phyloP scores from a whole-genome alignment of 2,888 invertebrate genomes.

The Morpho achilles region DNA sequence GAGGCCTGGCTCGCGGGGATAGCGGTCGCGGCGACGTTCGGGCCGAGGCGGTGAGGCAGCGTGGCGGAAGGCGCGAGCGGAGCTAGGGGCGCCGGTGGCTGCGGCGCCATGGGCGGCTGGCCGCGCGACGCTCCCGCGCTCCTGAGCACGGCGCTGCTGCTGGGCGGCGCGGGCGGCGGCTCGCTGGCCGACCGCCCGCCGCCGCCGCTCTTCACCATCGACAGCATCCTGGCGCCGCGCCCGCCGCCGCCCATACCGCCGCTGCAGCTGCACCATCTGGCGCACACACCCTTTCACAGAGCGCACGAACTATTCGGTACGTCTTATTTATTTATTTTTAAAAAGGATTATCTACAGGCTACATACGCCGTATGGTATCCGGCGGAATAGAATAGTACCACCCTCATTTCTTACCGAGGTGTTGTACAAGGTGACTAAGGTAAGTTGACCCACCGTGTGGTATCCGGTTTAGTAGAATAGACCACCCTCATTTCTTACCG shows the following conservation, averaged over 20 bases:
- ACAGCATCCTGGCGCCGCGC: constrained; percentile 89
- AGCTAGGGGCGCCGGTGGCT: constrained; percentile 42
- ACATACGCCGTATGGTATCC: too few relatives aligned
- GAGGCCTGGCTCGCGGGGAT: constrained; percentile 19
- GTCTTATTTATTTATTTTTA: neutral
- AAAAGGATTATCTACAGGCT: neutral
- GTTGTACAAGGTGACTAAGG: too few relatives aligned
- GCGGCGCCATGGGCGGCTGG: constrained; percentile 58
- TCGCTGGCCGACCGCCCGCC: constrained; percentile 68
- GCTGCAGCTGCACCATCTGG: constrained; percentile 78
- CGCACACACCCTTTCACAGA: constrained; percentile 82
- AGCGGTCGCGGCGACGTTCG: constrained; percentile 6
- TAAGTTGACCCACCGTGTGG: too few relatives aligned
- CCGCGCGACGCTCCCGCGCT: constrained; percentile 68
- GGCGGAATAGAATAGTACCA: too few relatives aligned
- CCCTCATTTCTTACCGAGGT: too few relatives aligned
- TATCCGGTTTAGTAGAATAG: too few relatives aligned
- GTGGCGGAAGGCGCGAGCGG: constrained; percentile 35
- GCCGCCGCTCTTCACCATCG: constrained; percentile 88
- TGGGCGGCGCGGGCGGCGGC: constrained; percentile 57
- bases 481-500: too few relatives aligned
- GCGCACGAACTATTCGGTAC: constrained; percentile 90
- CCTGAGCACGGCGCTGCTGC: constrained; percentile 74
- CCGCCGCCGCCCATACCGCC: constrained; percentile 80
- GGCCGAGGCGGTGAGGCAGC: constrained; percentile 22